Evolutionary conservation across 2,797 vertebrate species (phyloP).

Genomic region (Columba guinea): DNA sequence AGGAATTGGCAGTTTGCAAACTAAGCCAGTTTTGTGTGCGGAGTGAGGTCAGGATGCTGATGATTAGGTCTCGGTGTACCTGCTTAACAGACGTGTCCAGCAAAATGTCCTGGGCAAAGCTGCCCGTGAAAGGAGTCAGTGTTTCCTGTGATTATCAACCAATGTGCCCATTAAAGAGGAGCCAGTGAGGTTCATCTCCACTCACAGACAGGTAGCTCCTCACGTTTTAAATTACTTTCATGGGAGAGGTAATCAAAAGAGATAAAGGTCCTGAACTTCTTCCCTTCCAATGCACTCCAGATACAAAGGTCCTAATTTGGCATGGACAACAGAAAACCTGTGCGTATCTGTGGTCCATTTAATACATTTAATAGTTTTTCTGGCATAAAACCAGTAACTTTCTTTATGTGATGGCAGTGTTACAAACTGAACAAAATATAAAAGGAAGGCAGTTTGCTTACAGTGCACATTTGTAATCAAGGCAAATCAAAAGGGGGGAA

Average conservation of each 20-base stretch:
- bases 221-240: not conserved
- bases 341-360: not conserved
- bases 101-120: not conserved
- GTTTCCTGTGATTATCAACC: not conserved
- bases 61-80: not conserved
- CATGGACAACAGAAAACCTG: not conserved
- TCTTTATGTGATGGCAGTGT: not conserved
- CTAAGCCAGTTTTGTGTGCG: not conserved
- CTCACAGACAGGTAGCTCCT: not conserved
- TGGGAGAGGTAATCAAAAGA: not conserved
- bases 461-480: not conserved
- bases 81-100: not conserved
- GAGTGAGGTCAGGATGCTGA: not conserved
- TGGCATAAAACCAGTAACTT: not conserved
- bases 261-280: not conserved
- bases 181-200: not conserved
- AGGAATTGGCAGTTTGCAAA: not conserved
- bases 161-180: not conserved
- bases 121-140: not conserved
- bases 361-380: not conserved
- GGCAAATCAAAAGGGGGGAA: slow-evolving; percentile 5
- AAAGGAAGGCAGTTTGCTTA: not conserved
- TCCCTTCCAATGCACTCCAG: not conserved
- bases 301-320: not conserved
- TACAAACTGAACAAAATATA: not conserved